Evolutionary conservation across 1,140 invertebrate species (phyloP), one percentile per base, ranked within the genome.

Genomic region (Nylanderia fulva): DNA sequence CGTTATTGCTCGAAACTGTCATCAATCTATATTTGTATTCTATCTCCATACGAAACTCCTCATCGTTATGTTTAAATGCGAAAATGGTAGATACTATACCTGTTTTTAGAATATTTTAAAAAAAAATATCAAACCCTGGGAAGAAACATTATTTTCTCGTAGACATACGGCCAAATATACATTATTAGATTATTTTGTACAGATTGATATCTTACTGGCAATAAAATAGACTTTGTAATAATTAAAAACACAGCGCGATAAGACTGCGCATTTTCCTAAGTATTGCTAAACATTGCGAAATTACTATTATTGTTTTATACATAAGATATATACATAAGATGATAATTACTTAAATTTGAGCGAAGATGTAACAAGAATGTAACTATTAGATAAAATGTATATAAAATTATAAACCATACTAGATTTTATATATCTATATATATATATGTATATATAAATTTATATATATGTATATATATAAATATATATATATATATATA

Each of bases 1-100:
- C 66, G 66, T 89, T 85, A 86, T 68, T 88, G 6, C 7, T 82
- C 24, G 15, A 45, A 83, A 61, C 0, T 36, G 5, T 64, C 27
- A 66, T 39, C 4, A 7, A 52, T 61, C 36, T n/a, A 29, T 74
- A 61, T 74, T 74, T 74, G 33, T 60, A 60, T 61, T 58, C 0
- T 83, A 42, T 56, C 54, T 66, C 4, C 27, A 52, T 9, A 4
- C 3, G 5, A 66, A 52, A 64, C 11, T 42, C 27, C 13, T 77
- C 58, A 3, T 39, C 3, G 27, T 66, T 66, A 64, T 52, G 24
- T 6, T 79, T 79, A 54, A 66, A 11, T 68, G 18, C 6, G 15
- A 9, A 66, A 66, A 61, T 54, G 1, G 8, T 68, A n/a, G 15
- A 2, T 54, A 54, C 11, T 42, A n/a, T n/a, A n/a, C n/a, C 18